Evolutionary conservation across 2,888 invertebrate species (phyloP), one percentile per base, ranked within the genome.

Genomic region (Chrysolina haemoptera): DNA sequence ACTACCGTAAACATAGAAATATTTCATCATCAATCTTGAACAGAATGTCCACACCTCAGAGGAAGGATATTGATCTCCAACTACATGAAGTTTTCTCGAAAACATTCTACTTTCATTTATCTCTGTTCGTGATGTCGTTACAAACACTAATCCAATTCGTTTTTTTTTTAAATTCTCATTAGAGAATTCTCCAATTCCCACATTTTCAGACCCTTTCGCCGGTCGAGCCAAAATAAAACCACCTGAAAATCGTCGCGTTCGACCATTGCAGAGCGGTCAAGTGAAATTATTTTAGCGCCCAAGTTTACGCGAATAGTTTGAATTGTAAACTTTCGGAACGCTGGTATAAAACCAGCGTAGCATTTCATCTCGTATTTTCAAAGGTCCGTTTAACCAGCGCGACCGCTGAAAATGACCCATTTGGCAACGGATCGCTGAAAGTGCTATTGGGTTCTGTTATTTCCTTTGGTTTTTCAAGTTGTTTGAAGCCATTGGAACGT

Each of bases 321-420:
- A 50, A 69, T 64, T 68, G 73, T 48, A 65, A 73, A 73, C 69
- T 73, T 73, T 62, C 46, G 48, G 69, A 73, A 62, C 68, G 62
- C 73, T 27, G 9, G 46, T 70, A 62, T 62, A 62, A 50, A 69
- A 73, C 63, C 72, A 67, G 63, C 72, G 50, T 63, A 59, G 59
- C 59, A 59, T 59, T 59, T 67, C 62, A 67, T 67, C 67, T 67
- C 35, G 63, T 68, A 67, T 62, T 73, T 73, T 73, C 66, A 62
- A 55, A 73, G 69, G 66, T 65, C 73, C 65, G 69, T 66, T 69
- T 63, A 55, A 68, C 68, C 68, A 66, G 53, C 27, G 27, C 62
- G 53, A 63, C 68, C 73, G 27, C 43, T 67, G 69, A 40, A 70
- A 75, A 69, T 69, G 71, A 59, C 63, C 64, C 67, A 63, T 74